Conservation (phyloP, 1,140 invertebrate genomes). For the Trichomalopsis sarcophagae region DNA sequence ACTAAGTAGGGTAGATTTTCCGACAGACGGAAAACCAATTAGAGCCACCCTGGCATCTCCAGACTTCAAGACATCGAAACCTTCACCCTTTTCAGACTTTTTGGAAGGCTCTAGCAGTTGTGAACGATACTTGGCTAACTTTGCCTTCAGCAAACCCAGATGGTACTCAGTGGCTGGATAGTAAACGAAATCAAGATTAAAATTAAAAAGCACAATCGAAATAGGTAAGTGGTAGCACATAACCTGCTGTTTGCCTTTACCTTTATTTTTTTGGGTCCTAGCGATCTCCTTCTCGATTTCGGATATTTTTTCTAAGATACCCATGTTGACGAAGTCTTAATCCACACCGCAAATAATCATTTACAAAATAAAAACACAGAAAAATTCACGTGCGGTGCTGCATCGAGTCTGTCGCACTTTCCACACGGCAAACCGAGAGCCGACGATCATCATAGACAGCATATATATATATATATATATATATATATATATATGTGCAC, state of each 20-base stretch:
- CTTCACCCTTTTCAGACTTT: constrained; percentile 98
- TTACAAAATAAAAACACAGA: constrained; percentile 4
- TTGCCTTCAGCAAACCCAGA: constrained; percentile 98
- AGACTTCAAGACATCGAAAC: constrained; percentile 99
- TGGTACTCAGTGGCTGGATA: constrained; percentile 98
- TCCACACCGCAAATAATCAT: constrained; percentile 11
- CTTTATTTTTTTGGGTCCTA: constrained; percentile 99
- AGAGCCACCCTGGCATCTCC: constrained; percentile 99
- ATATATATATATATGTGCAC: too few relatives aligned
- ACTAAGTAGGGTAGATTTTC: constrained; percentile 96
- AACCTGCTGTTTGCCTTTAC: constrained; percentile 74
- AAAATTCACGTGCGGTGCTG: constrained; percentile 40
- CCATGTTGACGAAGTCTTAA: constrained; percentile 79
- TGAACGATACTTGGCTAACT: constrained; percentile 97
- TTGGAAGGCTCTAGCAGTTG: constrained; percentile 96
- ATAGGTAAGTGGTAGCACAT: constrained; percentile 35
- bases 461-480: constrained; percentile 4
- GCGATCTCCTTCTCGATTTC: constrained; percentile 99
- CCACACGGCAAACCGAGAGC: not conserved
- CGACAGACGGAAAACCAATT: constrained; percentile 98
- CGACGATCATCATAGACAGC: not conserved
- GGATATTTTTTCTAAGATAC: constrained; percentile 97
- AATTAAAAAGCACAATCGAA: constrained; percentile 11
- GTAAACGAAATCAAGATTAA: constrained; percentile 57
- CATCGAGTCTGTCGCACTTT: constrained; percentile 4